phyloP scores from a whole-genome alignment of 2,113 vertebrate genomes.

The Cyanistes caeruleus region DNA sequence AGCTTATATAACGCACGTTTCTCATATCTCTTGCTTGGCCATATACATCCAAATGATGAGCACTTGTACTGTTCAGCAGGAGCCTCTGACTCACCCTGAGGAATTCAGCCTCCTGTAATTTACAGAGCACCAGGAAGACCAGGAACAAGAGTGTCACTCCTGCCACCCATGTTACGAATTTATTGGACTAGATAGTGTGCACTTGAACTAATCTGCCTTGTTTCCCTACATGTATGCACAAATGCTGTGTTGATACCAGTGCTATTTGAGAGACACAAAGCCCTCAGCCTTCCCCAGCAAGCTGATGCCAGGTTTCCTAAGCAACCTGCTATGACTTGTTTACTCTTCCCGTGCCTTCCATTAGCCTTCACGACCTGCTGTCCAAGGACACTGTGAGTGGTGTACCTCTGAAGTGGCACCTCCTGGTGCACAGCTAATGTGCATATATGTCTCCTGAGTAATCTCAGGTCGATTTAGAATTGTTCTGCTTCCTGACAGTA shows the following conservation, averaged over 20 bases:
- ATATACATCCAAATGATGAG: not conserved
- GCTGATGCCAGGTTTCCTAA: not conserved
- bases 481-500: not conserved
- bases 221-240: not conserved
- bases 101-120: not conserved
- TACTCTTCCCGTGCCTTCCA: not conserved
- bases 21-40: not conserved
- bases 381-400: not conserved
- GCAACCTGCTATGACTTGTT: not conserved
- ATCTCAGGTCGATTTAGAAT: not conserved
- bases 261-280: not conserved
- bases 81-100: not conserved
- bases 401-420: not conserved
- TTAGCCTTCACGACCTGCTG: not conserved
- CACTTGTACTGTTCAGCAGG: not conserved
- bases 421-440: not conserved
- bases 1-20: not conserved
- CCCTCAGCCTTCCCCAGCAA: not conserved
- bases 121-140: not conserved
- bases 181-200: not conserved
- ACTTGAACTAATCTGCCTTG: not conserved
- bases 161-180: not conserved
- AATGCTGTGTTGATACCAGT: not conserved
- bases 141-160: not conserved
- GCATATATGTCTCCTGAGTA: not conserved